Evolutionary conservation across 2,797 vertebrate species (phyloP).

Genomic region (Eospalax fontanierii): DNA sequence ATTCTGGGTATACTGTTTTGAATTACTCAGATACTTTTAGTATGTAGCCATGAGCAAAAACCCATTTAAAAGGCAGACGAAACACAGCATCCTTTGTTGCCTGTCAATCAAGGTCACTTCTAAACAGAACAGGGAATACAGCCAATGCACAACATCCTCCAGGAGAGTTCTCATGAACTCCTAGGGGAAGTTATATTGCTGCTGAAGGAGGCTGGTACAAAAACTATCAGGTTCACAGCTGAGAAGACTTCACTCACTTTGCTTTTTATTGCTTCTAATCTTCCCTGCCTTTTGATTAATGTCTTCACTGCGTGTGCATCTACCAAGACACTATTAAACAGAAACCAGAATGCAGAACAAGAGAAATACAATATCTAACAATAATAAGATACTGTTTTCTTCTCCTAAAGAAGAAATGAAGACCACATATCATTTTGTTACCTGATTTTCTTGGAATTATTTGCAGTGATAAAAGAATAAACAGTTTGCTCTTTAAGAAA

Average conservation of each 20-base stretch:
- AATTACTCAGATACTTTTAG: constrained; percentile 36
- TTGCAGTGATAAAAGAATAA: constrained; percentile 24
- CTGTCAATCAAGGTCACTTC: background rate
- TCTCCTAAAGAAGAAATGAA: background rate
- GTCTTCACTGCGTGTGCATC: background rate
- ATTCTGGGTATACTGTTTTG: too few relatives aligned
- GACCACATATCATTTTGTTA: background rate
- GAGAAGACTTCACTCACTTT: background rate
- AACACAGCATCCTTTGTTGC: constrained; percentile 6
- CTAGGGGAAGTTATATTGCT: too few relatives aligned
- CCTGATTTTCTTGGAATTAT: background rate
- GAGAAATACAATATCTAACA: background rate
- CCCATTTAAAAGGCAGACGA: background rate
- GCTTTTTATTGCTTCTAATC: background rate
- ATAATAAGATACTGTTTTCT: background rate
- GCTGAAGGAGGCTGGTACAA: background rate
- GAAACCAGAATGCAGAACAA: background rate
- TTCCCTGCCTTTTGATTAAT: background rate
- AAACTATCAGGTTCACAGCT: background rate
- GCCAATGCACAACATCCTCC: background rate
- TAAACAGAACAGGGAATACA: background rate
- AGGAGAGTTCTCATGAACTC: background rate
- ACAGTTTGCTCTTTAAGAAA: background rate
- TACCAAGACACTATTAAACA: background rate
- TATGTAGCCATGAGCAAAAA: background rate